phyloP scores from a whole-genome alignment of 2,888 invertebrate genomes.

The Philereme transversata region DNA sequence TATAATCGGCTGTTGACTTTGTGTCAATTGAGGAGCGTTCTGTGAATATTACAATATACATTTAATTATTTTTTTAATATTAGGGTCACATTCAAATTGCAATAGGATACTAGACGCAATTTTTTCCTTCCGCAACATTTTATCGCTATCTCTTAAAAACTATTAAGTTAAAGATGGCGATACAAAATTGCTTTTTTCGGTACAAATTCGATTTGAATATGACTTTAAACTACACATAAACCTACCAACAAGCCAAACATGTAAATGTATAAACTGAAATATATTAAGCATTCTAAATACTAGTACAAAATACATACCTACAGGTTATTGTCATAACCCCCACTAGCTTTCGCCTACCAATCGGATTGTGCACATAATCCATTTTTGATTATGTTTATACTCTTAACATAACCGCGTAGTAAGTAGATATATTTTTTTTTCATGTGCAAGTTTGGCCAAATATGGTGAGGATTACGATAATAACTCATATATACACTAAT shows the following conservation, averaged over 20 bases:
- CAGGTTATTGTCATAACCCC: too few species aligned
- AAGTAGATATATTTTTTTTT: too few species aligned
- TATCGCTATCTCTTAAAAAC: neutral
- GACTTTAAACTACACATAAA: neutral
- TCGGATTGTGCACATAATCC: too few species aligned
- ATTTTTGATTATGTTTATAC: too few species aligned
- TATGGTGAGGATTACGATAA: too few species aligned
- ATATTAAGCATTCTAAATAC: conserved; percentile 4
- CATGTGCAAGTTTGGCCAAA: too few species aligned
- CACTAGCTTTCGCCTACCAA: too few species aligned
- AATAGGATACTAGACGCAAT: neutral
- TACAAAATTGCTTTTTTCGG: neutral
- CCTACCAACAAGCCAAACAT: neutral
- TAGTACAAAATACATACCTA: too few species aligned
- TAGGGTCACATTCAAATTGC: neutral
- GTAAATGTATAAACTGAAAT: neutral
- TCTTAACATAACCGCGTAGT: too few species aligned
- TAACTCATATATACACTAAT: too few species aligned
- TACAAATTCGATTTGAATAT: neutral
- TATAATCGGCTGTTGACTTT: conserved; percentile 78
- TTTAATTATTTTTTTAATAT: neutral
- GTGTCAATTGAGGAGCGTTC: conserved; percentile 74
- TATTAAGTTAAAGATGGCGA: neutral
- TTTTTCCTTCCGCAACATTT: neutral
- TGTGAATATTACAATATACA: conserved; percentile 39